phyloP scores from a whole-genome alignment of 2,797 vertebrate species.

The Odontamblyopus lacepedii region DNA sequence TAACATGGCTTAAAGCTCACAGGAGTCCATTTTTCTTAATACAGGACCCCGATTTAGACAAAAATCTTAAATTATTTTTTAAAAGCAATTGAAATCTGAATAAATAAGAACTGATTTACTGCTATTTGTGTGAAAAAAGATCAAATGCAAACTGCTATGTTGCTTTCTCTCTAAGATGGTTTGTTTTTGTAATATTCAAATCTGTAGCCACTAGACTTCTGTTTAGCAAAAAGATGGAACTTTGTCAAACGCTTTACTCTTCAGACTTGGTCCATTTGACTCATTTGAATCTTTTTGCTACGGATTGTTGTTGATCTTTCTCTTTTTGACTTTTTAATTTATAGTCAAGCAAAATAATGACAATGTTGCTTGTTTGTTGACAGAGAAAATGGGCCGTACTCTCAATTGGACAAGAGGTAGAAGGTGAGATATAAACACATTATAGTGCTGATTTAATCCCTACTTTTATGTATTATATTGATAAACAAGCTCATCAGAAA shows the following conservation, averaged over 20 bases:
- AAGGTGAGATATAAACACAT: conserved; percentile 80
- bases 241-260: not conserved
- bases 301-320: not conserved
- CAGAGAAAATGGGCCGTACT: conserved; percentile 97
- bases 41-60: too few relatives aligned
- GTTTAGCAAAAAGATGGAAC: too few relatives aligned
- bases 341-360: not conserved
- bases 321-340: not conserved
- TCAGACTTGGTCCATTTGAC: too few relatives aligned
- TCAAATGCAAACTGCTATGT: conserved; percentile 37
- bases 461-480: not conserved
- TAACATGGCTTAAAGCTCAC: too few relatives aligned
- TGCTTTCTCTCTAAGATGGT: conserved; percentile 36
- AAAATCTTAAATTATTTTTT: too few relatives aligned
- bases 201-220: not conserved
- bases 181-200: conserved; percentile 6
- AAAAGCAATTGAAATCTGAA: too few relatives aligned
- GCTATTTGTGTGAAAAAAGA: conserved; percentile 56
- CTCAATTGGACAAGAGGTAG: conserved; percentile 91
- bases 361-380: not conserved
- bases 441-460: not conserved
- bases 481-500: not conserved
- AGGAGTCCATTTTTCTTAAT: too few relatives aligned
- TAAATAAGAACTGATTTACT: too few relatives aligned
- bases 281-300: not conserved